A percentile compares a stretch with the other conserved stretches of the same genome.
These are phyloP conservation scores for Lepas anatifera DNA, from an alignment of 2,888 invertebrate genomes.

Conservation along the genomic window DNA sequence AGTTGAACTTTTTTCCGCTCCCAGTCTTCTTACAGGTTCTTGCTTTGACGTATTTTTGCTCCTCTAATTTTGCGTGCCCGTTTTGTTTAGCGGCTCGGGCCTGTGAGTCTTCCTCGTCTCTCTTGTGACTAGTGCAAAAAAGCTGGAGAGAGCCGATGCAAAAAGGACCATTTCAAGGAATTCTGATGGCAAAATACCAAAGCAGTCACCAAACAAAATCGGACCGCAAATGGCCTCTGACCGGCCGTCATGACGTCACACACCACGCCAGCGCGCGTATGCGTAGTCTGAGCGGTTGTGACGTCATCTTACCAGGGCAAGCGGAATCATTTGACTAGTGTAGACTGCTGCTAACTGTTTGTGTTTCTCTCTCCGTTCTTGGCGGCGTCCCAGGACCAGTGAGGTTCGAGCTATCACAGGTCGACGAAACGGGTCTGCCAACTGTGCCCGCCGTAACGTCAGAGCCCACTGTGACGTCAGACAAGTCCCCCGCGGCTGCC, in stretches of 20 bases:
- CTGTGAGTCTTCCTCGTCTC: too few species aligned
- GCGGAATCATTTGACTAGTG: too few species aligned
- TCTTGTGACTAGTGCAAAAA: too few species aligned
- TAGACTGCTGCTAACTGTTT: background rate
- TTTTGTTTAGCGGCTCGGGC: background rate
- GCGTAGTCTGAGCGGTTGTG: too few species aligned
- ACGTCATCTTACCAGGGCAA: background rate
- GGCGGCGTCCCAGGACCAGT: background rate
- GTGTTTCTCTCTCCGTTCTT: background rate
- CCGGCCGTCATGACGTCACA: slow-evolving; percentile 8
- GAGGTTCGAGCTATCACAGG: background rate
- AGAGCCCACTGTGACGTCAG: too few species aligned
- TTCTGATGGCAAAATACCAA: slow-evolving; percentile 8
- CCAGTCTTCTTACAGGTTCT: too few species aligned
- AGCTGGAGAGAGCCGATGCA: background rate
- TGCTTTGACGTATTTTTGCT: background rate
- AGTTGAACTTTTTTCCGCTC: too few species aligned
- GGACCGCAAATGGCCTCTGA: background rate
- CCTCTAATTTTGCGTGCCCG: background rate
- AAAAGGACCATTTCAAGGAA: slow-evolving; percentile 9
- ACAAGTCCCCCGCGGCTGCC: too few species aligned
- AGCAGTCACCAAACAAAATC: background rate
- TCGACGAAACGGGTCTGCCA: too few species aligned
- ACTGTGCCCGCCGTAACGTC: too few species aligned
- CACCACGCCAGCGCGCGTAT: background rate